Base-by-base conservation (phyloP, 2,797 vertebrate species). In the Chrysocyon brachyurus region DNA sequence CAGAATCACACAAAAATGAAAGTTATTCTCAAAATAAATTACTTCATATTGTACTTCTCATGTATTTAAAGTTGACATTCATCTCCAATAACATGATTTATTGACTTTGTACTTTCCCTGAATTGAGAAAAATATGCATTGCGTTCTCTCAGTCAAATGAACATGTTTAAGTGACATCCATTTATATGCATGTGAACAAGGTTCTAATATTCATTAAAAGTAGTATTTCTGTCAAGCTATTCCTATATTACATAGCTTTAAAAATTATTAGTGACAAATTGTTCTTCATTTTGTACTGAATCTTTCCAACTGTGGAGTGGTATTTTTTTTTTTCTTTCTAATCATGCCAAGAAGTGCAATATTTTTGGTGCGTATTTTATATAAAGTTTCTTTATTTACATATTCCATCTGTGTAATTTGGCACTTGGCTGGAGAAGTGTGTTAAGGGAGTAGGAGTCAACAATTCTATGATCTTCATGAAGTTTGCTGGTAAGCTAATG, bases 1-100 rank as follows among this genome's bases (percentile, higher is more conserved):
- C 49, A 83, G 14, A 21, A 83, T 31, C 66, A 95, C 88, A 97
- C 49, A 94, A 66, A 95, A 90, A 28, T 86, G 77, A 96, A 95
- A 94, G 33, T 83, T 94, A 21, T 89, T 89, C 49, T 94, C 64
- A 73, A 77, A 92, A 70, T 59, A 72, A 96, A 92, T 72, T 94
- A 1, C 57, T 96, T 97, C 54, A 93, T 91, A 33, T 64, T 96
- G n/a, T 49, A 68, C 70, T 83, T 81, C 24, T 91, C 52, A 64
- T 88, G 96, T 91, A 40, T 79, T 59, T 94, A 28, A 87, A 87
- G 40, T 77, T 83, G 31, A 63, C 46, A 93, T 87, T 46, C 24
- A 46, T 64, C 56, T 33, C 73, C 73, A 88, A 72, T 21, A 92
- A 11, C 22, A 77, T 24, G 92, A 82, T 64, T 94, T 93, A 12